Percentiles rank a stretch among this genome's conserved stretches.
Evolutionary conservation across 2,113 vertebrate species (phyloP).

Genomic region (Microtus richardsoni): DNA sequence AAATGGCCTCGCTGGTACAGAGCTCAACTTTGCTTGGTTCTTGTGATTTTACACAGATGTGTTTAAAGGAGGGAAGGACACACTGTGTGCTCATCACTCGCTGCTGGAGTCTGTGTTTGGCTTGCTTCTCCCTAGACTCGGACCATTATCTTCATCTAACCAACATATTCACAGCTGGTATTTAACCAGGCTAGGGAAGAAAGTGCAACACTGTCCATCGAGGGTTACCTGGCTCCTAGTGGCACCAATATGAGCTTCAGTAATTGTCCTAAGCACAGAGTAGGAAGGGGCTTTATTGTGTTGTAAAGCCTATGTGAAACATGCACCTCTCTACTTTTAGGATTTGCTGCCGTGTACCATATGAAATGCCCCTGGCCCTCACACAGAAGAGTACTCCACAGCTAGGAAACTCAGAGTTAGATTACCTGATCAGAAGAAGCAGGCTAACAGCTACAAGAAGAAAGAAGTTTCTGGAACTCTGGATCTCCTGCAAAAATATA

Average conservation of each 20-base stretch:
- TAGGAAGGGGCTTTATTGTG: neutral
- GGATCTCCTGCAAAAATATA: neutral
- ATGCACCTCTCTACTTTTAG: neutral
- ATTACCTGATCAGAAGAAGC: constrained; percentile 27
- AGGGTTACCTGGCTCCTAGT: neutral
- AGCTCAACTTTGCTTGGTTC: neutral
- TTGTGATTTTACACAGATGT: neutral
- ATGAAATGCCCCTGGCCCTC: neutral
- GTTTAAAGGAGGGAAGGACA: neutral
- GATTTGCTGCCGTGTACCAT: neutral
- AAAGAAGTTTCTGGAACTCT: constrained; percentile 44
- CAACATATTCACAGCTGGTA: neutral
- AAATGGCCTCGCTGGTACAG: neutral
- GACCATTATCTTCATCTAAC: neutral
- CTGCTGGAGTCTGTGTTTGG: neutral
- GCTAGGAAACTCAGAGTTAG: neutral
- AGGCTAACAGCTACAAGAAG: neutral
- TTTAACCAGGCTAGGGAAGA: constrained; percentile 13
- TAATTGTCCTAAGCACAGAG: neutral
- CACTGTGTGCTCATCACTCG: neutral
- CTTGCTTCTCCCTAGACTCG: neutral
- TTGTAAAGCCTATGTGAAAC: neutral
- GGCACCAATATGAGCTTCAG: neutral
- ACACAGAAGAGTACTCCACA: neutral
- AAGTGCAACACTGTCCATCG: neutral